Evolutionary conservation across 2,888 invertebrate species (phyloP).

Genomic region (Drosophila subsilvestris): DNA sequence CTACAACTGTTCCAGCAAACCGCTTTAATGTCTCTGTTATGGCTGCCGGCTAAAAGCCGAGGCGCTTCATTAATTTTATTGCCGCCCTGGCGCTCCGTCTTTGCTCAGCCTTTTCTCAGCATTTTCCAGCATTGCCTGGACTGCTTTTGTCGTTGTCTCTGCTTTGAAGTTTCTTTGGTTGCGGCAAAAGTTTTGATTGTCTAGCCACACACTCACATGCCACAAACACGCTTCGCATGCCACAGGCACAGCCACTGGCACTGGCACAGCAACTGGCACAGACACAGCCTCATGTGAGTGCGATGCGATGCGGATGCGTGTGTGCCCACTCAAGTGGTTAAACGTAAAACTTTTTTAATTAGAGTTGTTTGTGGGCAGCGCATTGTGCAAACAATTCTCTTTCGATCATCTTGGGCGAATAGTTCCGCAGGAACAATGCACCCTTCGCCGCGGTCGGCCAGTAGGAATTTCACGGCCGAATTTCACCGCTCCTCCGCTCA

Average conservation of each 20-base stretch:
- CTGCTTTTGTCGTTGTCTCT: constrained; percentile 43
- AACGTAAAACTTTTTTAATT: constrained; percentile 78
- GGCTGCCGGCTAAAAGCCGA: constrained; percentile 61
- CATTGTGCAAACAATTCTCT: constrained; percentile 69
- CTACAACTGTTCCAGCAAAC: constrained; percentile 55
- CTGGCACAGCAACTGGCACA: neutral
- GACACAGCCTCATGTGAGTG: constrained; percentile 8
- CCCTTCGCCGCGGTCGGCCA: constrained; percentile 30
- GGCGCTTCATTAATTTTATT: constrained; percentile 79
- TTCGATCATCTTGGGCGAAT: constrained; percentile 65
- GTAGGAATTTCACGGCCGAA: constrained; percentile 17
- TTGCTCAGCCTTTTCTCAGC: neutral
- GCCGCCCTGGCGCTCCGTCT: constrained; percentile 10
- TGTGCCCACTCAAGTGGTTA: constrained; percentile 72
- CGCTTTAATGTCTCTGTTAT: constrained; percentile 72
- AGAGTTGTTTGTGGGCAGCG: constrained; percentile 73
- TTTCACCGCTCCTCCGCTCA: too few relatives aligned
- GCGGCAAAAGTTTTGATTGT: constrained; percentile 72
- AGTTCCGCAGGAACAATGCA: constrained; percentile 42
- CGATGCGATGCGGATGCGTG: constrained; percentile 14
- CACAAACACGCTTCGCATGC: constrained; percentile 31
- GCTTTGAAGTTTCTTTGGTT: constrained; percentile 65
- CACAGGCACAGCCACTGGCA: neutral
- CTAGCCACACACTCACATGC: constrained; percentile 61
- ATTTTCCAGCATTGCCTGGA: constrained; percentile 29